Evolutionary conservation across 1,140 invertebrate species (phyloP).

Genomic region (Dendroctonus valens): DNA sequence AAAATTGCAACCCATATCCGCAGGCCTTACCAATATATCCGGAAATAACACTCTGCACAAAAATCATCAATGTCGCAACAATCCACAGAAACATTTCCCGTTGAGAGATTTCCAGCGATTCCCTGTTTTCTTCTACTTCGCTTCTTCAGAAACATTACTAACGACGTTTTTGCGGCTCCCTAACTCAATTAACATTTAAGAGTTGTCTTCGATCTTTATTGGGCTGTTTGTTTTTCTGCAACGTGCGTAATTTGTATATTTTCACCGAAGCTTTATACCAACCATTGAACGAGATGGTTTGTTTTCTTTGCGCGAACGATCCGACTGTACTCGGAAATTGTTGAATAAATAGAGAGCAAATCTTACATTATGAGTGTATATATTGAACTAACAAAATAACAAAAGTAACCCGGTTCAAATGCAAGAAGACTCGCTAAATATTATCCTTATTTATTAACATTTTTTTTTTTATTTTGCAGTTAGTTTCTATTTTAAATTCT

Average conservation of each 20-base stretch:
- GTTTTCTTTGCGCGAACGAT: no score
- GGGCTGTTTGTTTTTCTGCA: conserved; percentile 11
- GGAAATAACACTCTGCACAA: conserved; percentile 13
- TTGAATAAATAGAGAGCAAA: no score
- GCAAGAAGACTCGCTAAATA: no score
- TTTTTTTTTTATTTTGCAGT: no score
- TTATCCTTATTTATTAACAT: no score
- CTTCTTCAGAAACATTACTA: conserved; percentile 26
- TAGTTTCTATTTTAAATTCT: no score
- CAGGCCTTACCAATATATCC: conserved; percentile 30
- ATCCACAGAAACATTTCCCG: conserved; percentile 15
- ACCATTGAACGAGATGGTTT: no score
- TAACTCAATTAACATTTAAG: conserved; percentile 20
- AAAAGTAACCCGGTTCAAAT: no score
- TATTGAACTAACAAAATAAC: no score
- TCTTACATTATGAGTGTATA: no score
- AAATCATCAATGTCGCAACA: conserved; percentile 13
- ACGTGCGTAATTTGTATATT: conserved; percentile 23
- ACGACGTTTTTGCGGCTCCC: neutral
- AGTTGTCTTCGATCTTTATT: neutral
- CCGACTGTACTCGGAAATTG: no score
- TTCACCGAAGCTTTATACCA: neutral
- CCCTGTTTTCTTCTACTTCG: conserved; percentile 23
- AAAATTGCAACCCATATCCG: neutral
- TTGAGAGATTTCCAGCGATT: neutral